Conservation (phyloP, 2,888 invertebrate species). For the Dicyrtoma fusca region DNA sequence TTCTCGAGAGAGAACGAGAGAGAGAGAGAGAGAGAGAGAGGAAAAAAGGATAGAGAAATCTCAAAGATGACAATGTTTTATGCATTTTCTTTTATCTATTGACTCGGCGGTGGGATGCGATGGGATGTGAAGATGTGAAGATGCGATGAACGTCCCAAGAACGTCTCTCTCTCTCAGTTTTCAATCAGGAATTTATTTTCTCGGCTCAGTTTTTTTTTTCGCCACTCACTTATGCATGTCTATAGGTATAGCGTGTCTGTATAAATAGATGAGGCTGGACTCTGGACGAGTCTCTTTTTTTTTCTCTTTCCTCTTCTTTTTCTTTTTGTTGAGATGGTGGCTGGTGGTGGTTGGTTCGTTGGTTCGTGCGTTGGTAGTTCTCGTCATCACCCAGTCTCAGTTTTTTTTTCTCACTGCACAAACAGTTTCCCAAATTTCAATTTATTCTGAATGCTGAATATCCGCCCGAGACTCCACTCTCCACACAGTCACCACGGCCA, state of each 20-base stretch:
- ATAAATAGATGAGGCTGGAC: too few relatives aligned
- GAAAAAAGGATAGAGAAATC: conserved; percentile 11
- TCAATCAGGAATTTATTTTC: conserved; percentile 13
- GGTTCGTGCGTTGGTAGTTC: too few relatives aligned
- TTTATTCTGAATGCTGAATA: background rate
- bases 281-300: too few relatives aligned
- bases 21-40: conserved; percentile 8
- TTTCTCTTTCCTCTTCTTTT: too few relatives aligned
- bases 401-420: conserved; percentile 24
- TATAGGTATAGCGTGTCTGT: too few relatives aligned
- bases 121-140: too few relatives aligned
- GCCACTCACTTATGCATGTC: background rate
- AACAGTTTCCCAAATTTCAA: conserved; percentile 34
- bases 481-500: too few relatives aligned
- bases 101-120: too few relatives aligned
- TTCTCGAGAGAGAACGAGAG: background rate
- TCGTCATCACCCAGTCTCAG: too few relatives aligned
- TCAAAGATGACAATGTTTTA: conserved; percentile 56
- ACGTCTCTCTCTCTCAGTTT: conserved; percentile 10
- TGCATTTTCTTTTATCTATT: conserved; percentile 48
- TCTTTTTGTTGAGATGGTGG: too few relatives aligned
- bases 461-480: too few relatives aligned
- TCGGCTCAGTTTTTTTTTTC: conserved; percentile 16
- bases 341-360: too few relatives aligned
- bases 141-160: background rate